Base-by-base conservation (phyloP, 1,140 invertebrate species). In the Macrosteles quadrilineatus region DNA sequence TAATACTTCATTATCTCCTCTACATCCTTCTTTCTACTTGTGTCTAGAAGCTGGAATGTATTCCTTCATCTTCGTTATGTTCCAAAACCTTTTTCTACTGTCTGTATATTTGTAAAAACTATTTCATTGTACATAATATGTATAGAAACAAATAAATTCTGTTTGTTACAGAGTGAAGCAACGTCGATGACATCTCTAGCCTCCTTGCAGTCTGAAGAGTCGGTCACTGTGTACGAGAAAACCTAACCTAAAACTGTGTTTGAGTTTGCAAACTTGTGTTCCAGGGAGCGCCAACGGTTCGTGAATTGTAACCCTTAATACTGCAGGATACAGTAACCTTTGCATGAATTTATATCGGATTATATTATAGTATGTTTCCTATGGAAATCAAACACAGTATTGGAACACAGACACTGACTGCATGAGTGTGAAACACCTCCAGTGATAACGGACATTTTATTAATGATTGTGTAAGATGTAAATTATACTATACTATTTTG, bases 381-480 rank as follows among this genome's bases (percentile, higher is more conserved):
- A 59, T 59, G 55, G 55, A 59, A 59, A 59, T 59, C 55, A 29
- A 59, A 27, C 55, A 59, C 55, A 59, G 55, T 59, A 59, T 59
- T 59, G 55, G 25, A 36, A 59, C 25, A 29, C 6, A 9, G 21
- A n/a, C 4, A 36, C 4, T 36, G 32, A 14, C n/a, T n/a, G 14
- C 32, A 36, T 6, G 32, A 6, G 55, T 59, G 21, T 25, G 25
- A 59, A 27, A 36, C 32, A 36, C 32, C 32, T 2, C 6, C 55
- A 27, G 21, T 50, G 14, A 50, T 50, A 19, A 50, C n/a, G 47
- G n/a, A 50, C 47, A 21, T 50, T 50, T 50, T 50, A 50, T 21
- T 50, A 50, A 50, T n/a, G 47, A 21, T 21, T 59, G 55, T 29
- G 55, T 59, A 59, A 50, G 14, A 6, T 59, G 55, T 59, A 59